Evolutionary conservation across 2,888 invertebrate genomes (phyloP), one percentile per base, ranked within the genome.

Genomic region (Phengaris arion): DNA sequence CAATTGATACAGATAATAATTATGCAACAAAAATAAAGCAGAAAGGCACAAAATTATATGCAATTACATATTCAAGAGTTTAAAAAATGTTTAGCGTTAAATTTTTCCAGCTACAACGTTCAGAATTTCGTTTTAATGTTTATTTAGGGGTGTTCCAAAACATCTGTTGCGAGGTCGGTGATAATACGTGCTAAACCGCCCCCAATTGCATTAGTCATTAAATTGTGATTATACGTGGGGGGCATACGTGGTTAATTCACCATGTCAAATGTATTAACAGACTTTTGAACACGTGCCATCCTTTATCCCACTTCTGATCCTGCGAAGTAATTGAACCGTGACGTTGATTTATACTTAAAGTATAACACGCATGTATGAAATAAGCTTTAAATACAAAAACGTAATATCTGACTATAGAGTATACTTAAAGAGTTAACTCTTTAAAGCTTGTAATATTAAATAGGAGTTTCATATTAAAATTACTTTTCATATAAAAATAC

Each of bases 181-280:
- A 72, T 52, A 54, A 72, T 68, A 70, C 22, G 6, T 54, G 72
- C 72, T 72, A 72, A 72, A 54, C 72, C 72, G 72, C 72, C 72
- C 68, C 72, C 72, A 72, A 72, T 72, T 10, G 72, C 54, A 54
- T 72, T 72, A 72, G 72, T 72, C 72, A 72, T 72, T 72, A 72
- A 54, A 72, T 72, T 72, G 72, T 72, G 72, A 72, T 72, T 72
- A 72, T 52, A 54, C 72, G 22, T 35, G 52, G 72, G 72, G 72
- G 72, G 72, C 22, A 70, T 55, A 55, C 48, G 35, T 51, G 52
- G 12, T 35, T 54, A 72, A 72, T 72, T 54, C 54, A 72, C 72
- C 72, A 35, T 72, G 52, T 35, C 52, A 72, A 54, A 72, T 70
- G 70, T 70, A 51, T 35, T 12, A 45, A 35, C 51, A 72, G 13